Conservation (phyloP, 2,888 invertebrate genomes). For the Dichetophora obliterata region DNA sequence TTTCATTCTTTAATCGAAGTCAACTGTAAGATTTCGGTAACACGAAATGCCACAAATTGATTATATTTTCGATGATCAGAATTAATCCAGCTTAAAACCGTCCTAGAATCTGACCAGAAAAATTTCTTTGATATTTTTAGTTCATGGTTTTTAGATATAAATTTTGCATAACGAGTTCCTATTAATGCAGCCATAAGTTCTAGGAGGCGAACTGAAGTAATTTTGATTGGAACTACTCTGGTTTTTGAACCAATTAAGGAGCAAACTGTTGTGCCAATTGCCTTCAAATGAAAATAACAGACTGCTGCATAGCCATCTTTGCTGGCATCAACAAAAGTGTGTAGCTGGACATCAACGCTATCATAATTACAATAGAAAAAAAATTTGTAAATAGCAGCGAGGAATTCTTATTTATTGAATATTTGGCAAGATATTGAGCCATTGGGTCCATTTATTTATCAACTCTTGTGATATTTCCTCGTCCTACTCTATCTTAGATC, state of each 20-base stretch:
- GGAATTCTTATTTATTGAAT: slow-evolving; percentile 35
- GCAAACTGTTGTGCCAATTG: slow-evolving; percentile 2
- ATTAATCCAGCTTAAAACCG: slow-evolving; percentile 51
- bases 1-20: no score
- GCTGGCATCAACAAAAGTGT: slow-evolving; percentile 36
- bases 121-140: slow-evolving; percentile 38
- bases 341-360: slow-evolving; percentile 2
- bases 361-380: not conserved
- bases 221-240: slow-evolving; percentile 44
- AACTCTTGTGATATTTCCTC: not conserved
- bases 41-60: no score
- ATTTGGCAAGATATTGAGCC: slow-evolving; percentile 29
- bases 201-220: slow-evolving; percentile 42
- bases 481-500: slow-evolving; percentile 2
- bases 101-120: slow-evolving; percentile 55
- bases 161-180: slow-evolving; percentile 43
- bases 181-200: slow-evolving; percentile 46
- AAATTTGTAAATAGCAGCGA: slow-evolving; percentile 21
- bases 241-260: slow-evolving; percentile 40
- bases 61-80: slow-evolving; percentile 22
- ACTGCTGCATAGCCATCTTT: not conserved
- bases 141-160: slow-evolving; percentile 37
- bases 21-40: slow-evolving; percentile 30
- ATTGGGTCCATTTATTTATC: slow-evolving; percentile 10
- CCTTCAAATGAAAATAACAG: not conserved